phyloP scores from a whole-genome alignment of 2,113 vertebrate species.

The Mirounga angustirostris region DNA sequence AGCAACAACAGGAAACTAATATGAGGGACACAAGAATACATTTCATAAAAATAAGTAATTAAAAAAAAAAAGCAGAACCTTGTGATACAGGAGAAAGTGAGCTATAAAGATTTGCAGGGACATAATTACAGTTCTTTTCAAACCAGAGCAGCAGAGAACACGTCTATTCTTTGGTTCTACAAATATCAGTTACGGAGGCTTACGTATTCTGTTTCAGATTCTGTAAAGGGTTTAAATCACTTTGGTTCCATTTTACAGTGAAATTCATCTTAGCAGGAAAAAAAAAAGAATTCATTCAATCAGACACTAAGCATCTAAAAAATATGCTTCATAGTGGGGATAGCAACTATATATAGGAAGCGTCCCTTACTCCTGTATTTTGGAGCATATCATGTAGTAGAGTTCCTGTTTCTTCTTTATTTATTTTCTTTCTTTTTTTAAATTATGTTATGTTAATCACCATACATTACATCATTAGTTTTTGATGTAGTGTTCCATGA shows the following conservation, averaged over 20 bases:
- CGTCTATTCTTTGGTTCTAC: not conserved
- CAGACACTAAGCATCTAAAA: not conserved
- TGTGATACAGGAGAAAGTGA: not conserved
- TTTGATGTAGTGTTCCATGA: no score
- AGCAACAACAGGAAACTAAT: not conserved
- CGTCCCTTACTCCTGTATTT: not conserved
- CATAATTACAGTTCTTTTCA: constrained; percentile 25
- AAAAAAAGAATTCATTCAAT: not conserved
- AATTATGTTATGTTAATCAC: no score
- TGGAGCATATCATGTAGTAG: not conserved
- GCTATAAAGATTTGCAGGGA: not conserved
- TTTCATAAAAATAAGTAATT: not conserved
- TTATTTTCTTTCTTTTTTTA: not conserved
- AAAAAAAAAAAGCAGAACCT: not conserved
- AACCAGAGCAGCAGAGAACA: not conserved
- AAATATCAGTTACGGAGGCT: not conserved
- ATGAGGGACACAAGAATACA: not conserved
- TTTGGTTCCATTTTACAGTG: constrained; percentile 5
- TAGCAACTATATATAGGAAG: not conserved
- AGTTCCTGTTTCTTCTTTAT: not conserved
- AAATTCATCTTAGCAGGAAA: not conserved
- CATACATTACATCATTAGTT: no score
- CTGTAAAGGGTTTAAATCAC: not conserved
- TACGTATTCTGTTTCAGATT: not conserved
- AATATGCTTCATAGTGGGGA: not conserved